Conservation (phyloP, 1,140 invertebrate species). For the Philaenus spumarius region DNA sequence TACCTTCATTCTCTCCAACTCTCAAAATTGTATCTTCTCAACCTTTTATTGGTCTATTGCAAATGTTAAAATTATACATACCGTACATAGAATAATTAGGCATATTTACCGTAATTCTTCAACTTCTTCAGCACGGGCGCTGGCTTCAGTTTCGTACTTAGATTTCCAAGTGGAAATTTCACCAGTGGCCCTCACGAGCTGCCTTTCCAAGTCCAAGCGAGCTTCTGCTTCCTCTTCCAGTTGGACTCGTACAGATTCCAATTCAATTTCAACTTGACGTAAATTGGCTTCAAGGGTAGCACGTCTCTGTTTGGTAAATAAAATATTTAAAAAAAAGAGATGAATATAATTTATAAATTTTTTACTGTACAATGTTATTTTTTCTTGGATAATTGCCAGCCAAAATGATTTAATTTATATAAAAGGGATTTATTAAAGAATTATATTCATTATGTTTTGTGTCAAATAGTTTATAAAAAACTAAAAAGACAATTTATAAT, state of each 20-base stretch:
- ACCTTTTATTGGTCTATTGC: no score
- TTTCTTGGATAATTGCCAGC: no score
- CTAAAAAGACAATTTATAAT: no score
- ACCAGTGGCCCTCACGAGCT: slow-evolving; percentile 85
- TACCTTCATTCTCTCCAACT: no score
- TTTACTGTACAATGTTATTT: no score
- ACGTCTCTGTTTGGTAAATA: slow-evolving; percentile 52
- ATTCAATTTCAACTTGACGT: slow-evolving; percentile 84
- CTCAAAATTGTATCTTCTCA: no score
- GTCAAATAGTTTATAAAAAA: no score
- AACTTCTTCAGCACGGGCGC: slow-evolving; percentile 85
- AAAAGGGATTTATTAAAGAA: no score
- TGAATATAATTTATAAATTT: no score
- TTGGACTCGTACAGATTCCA: slow-evolving; percentile 87
- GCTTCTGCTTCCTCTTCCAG: slow-evolving; percentile 94
- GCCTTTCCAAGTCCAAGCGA: slow-evolving; percentile 88
- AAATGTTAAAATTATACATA: no score
- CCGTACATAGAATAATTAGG: no score
- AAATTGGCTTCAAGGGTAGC: slow-evolving; percentile 78
- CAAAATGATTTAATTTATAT: neutral
- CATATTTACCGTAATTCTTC: slow-evolving; percentile 71
- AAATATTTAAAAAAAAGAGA: neutral
- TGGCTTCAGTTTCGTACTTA: slow-evolving; percentile 88
- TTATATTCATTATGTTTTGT: no score
- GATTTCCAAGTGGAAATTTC: slow-evolving; percentile 82